Evolutionary conservation across 2,888 invertebrate species (phyloP).

Genomic region (Mimachlamys varia): DNA sequence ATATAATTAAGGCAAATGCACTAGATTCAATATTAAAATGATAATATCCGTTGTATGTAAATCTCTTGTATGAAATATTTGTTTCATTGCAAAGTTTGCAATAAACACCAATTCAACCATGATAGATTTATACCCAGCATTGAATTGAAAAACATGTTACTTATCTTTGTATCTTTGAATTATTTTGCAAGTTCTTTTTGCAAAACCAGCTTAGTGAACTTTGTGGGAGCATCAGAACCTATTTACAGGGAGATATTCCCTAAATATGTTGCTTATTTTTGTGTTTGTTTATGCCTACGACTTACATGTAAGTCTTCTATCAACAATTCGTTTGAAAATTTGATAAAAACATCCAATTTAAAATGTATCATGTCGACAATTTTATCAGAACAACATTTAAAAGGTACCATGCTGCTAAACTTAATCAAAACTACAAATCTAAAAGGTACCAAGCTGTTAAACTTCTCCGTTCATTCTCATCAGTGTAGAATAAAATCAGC

Average conservation of each 20-base stretch:
- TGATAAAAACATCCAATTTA: too few relatives aligned
- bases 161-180: not conserved
- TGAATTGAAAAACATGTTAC: too few relatives aligned
- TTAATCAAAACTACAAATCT: too few relatives aligned
- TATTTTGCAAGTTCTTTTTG: not conserved
- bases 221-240: not conserved
- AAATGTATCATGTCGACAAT: too few relatives aligned
- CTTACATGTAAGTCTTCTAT: not conserved
- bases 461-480: too few relatives aligned
- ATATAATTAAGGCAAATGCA: not conserved
- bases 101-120: not conserved
- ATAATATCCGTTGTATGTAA: not conserved
- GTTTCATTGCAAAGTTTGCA: not conserved
- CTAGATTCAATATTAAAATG: not conserved
- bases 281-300: not conserved
- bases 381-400: too few relatives aligned
- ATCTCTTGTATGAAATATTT: not conserved
- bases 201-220: not conserved
- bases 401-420: too few relatives aligned
- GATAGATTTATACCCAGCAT: not conserved
- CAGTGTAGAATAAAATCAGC: too few relatives aligned
- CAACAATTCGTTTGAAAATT: not conserved
- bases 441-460: too few relatives aligned
- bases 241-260: not conserved
- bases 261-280: constrained; percentile 4